These are phyloP conservation scores for Peromyscus eremicus DNA, from an alignment of 2,797 vertebrate genomes.

Conservation along the genomic window DNA sequence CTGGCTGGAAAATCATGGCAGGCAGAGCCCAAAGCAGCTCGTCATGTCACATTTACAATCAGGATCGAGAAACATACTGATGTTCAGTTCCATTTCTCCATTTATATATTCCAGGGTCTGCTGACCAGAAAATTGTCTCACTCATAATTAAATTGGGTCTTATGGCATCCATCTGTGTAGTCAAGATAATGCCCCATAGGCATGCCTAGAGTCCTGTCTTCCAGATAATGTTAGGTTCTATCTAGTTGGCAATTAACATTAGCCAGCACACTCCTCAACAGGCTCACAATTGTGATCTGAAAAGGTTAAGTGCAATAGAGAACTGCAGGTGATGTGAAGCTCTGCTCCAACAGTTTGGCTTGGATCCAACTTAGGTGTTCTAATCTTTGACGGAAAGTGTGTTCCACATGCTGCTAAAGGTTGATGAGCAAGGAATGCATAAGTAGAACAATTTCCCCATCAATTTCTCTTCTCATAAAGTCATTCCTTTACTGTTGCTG, in stretches of 20 bases:
- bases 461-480: slow-evolving; percentile 7
- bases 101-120: neutral
- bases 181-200: neutral
- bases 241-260: neutral
- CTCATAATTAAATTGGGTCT: too few relatives aligned
- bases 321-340: neutral
- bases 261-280: neutral
- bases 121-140: neutral
- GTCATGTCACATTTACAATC: neutral
- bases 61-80: neutral
- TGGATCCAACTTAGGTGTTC: neutral
- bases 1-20: neutral
- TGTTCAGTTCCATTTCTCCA: neutral
- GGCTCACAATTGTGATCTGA: neutral
- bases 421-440: neutral
- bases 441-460: neutral
- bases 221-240: neutral
- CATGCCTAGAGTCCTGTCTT: neutral
- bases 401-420: neutral
- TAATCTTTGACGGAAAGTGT: neutral
- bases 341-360: neutral
- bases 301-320: neutral
- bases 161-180: neutral
- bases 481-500: neutral
- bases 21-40: neutral